Base-by-base conservation (phyloP, 2,888 invertebrate genomes). In the Leptogaster cylindrica region DNA sequence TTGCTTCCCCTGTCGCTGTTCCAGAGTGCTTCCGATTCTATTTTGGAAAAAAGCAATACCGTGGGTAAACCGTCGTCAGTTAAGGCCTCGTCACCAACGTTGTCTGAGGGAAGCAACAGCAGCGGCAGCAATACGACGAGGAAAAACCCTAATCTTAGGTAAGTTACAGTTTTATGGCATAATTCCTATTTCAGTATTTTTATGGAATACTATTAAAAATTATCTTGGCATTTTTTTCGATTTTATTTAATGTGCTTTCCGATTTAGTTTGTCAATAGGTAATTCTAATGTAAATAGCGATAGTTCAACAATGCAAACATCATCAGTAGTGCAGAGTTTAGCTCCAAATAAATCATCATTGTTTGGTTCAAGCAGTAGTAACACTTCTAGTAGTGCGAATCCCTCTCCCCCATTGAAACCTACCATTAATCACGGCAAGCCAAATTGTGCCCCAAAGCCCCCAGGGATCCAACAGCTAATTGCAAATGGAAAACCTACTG, bases 371-470 rank as follows among this genome's bases (percentile, higher is more conserved):
- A 70, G 61, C 52, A 67, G 31, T 41, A 71, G 68, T 71, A 68
- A 41, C 51, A 18, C 50, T 39, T 36, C 50, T 31, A 48, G 27
- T 50, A 16, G 33, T 27, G 23, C 44, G 12, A 25, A 12, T 51
- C 64, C 68, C 46, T 27, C 65, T 46, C 39, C 65, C 41, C 7
- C 48, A 33, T 67, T 58, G 71, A 68, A 71, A 69, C 81, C 85
- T 41, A 80, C 83, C 78, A 75, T 83, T 27, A 85, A 85, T 76
- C 86, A 88, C 82, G 92, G 92, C 61, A 94, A 93, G 81, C 93
- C 92, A 18, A 87, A 90, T 79, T 81, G 93, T 72, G 93, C 93
- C 23, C 93, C 93, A 1, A 92, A 92, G 79, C 93, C 93, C 18
- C 92, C 92, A 6, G 82, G 83, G 73, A 73, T 85, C 50, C 80